Evolutionary conservation across 2,797 vertebrate species (phyloP).

Genomic region (Xyrichtys novacula): DNA sequence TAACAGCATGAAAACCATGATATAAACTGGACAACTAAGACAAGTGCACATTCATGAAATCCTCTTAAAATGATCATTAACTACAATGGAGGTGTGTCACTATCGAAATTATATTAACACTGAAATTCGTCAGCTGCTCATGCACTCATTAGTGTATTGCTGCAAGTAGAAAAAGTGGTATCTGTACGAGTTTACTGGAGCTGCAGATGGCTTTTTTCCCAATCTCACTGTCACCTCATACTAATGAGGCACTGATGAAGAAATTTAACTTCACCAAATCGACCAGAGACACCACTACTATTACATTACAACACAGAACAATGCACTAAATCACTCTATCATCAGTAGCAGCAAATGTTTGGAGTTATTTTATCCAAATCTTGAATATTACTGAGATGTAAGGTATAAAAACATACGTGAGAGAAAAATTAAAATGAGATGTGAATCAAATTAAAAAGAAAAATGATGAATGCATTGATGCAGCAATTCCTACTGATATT

Average conservation of each 20-base stretch:
- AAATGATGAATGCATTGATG: slow-evolving; percentile 46
- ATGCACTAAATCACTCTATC: slow-evolving; percentile 22
- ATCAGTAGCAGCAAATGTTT: slow-evolving; percentile 13
- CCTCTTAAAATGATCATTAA: slow-evolving; percentile 27
- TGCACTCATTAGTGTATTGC: slow-evolving; percentile 42
- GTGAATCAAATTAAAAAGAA: slow-evolving; percentile 39
- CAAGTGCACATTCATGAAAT: slow-evolving; percentile 48
- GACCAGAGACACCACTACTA: slow-evolving; percentile 46
- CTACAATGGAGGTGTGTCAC: slow-evolving; percentile 44
- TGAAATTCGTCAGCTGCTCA: slow-evolving; percentile 39
- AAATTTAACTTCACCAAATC: slow-evolving; percentile 55
- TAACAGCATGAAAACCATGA: slow-evolving; percentile 49
- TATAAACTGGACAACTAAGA: slow-evolving; percentile 36
- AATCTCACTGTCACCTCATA: slow-evolving; percentile 74
- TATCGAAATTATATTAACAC: neutral
- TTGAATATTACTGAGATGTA: neutral
- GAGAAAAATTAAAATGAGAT: slow-evolving; percentile 60
- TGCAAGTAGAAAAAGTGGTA: slow-evolving; percentile 51
- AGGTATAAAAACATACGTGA: slow-evolving; percentile 39
- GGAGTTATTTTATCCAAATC: slow-evolving; percentile 9
- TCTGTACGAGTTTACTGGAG: slow-evolving; percentile 32
- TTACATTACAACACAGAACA: slow-evolving; percentile 28
- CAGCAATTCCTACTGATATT: slow-evolving; percentile 2
- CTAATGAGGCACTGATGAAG: slow-evolving; percentile 73
- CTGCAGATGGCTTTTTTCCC: slow-evolving; percentile 69